A percentile compares a stretch with the other conserved stretches of the same genome.
Conservation (phyloP, 2,888 invertebrate species). For the Erannis defoliaria region DNA sequence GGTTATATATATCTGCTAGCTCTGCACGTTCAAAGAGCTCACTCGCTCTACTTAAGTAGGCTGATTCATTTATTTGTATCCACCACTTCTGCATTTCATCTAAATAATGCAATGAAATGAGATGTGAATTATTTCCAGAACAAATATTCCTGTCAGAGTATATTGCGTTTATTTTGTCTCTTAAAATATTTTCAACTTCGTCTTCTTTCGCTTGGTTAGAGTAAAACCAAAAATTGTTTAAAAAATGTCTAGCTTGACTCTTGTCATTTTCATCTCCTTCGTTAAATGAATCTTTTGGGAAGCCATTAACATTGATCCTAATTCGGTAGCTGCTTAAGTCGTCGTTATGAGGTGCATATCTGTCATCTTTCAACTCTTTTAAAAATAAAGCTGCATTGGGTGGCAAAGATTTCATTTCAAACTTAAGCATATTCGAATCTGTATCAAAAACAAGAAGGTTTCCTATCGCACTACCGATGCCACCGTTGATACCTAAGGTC, state of each 20-base stretch:
- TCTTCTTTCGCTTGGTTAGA: slow-evolving; percentile 58
- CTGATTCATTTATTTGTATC: slow-evolving; percentile 37
- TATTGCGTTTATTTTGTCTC: background rate
- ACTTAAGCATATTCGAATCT: slow-evolving; percentile 44
- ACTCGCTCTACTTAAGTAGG: slow-evolving; percentile 50
- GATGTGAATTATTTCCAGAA: slow-evolving; percentile 43
- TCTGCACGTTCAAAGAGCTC: slow-evolving; percentile 54
- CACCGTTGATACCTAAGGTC: slow-evolving; percentile 48
- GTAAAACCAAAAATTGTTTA: slow-evolving; percentile 58
- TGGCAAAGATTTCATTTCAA: slow-evolving; percentile 43
- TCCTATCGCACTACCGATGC: slow-evolving; percentile 56
- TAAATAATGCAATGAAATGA: background rate
- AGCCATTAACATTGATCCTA: background rate
- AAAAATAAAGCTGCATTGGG: slow-evolving; percentile 50
- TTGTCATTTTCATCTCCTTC: slow-evolving; percentile 48
- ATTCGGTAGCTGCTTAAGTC: slow-evolving; percentile 2
- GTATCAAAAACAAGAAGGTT: slow-evolving; percentile 51
- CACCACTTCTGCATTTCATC: slow-evolving; percentile 34
- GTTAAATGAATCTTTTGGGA: slow-evolving; percentile 37
- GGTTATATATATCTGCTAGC: slow-evolving; percentile 54
- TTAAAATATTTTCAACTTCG: slow-evolving; percentile 42
- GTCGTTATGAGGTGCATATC: slow-evolving; percentile 9
- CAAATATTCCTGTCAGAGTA: background rate
- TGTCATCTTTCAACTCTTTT: slow-evolving; percentile 35
- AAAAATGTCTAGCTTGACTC: slow-evolving; percentile 49